Evolutionary conservation across 1,140 invertebrate species (phyloP).

Genomic region (Portunus trituberculatus): DNA sequence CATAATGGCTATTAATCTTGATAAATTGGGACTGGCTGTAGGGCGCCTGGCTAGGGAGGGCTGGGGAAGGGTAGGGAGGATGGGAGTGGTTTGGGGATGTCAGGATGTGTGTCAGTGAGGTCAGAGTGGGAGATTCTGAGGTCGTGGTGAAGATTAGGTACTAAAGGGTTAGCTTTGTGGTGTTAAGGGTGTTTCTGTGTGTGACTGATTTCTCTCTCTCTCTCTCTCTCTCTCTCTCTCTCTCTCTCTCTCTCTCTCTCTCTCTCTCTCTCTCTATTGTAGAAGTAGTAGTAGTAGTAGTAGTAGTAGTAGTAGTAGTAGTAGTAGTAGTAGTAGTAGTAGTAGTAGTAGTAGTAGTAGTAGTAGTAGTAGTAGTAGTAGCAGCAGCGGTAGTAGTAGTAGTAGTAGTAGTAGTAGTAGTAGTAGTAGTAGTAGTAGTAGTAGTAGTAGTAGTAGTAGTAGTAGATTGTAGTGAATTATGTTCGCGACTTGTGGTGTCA

Average conservation of each 20-base stretch:
- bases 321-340: not conserved
- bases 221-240: no score
- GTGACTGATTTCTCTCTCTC: no score
- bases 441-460: not conserved
- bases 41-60: not conserved
- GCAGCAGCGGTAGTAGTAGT: not conserved
- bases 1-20: no score
- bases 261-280: no score
- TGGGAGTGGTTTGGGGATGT: not conserved
- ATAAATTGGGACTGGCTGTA: not conserved
- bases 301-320: not conserved
- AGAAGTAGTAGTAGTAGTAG: no score
- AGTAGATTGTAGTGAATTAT: no score
- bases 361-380: not conserved
- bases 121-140: not conserved
- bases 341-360: not conserved
- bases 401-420: conserved; percentile 23
- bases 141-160: not conserved
- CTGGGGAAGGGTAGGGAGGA: not conserved
- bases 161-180: no score
- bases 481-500: no score
- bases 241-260: no score
- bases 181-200: no score
- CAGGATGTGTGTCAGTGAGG: no score
- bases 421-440: conserved; percentile 23